A percentile compares a stretch with the other conserved stretches of the same genome.
phyloP scores from a whole-genome alignment of 2,888 invertebrate genomes.

The Byasa hedistus region DNA sequence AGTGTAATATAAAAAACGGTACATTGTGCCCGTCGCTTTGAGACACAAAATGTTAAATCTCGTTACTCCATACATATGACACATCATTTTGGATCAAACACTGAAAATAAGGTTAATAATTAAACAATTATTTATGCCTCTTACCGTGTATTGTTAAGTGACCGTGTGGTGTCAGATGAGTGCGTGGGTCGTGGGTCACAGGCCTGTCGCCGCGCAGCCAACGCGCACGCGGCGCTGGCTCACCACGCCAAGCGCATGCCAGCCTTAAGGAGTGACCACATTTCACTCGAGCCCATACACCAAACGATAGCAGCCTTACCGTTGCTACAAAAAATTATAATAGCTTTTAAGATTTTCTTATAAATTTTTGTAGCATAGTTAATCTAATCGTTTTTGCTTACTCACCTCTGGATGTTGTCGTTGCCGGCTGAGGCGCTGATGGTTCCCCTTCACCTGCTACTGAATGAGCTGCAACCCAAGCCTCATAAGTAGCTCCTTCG shows the following conservation, averaged over 20 bases:
- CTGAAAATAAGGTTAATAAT: too few species aligned
- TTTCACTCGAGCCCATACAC: slow-evolving; percentile 84
- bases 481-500: slow-evolving; percentile 89
- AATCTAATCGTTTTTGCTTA: not conserved
- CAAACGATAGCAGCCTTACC: slow-evolving; percentile 91
- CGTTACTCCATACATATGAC: too few species aligned
- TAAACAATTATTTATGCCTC: slow-evolving; percentile 34
- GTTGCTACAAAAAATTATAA: slow-evolving; percentile 80
- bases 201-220: slow-evolving; percentile 87
- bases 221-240: slow-evolving; percentile 86
- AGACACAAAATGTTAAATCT: too few species aligned
- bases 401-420: slow-evolving; percentile 86
- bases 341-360: not conserved
- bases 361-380: not conserved
- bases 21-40: too few species aligned
- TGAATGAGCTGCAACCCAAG: slow-evolving; percentile 93
- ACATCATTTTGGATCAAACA: too few species aligned
- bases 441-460: slow-evolving; percentile 89
- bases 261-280: slow-evolving; percentile 84
- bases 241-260: slow-evolving; percentile 87
- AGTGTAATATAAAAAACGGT: too few species aligned
- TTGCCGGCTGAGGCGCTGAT: slow-evolving; percentile 86
- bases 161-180: slow-evolving; percentile 85
- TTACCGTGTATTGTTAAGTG: slow-evolving; percentile 86
- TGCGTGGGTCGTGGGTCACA: slow-evolving; percentile 85